Percentiles rank a stretch among this genome's conserved stretches.
phyloP scores from a whole-genome alignment of 2,113 vertebrate genomes.

The Sigmodon hispidus region DNA sequence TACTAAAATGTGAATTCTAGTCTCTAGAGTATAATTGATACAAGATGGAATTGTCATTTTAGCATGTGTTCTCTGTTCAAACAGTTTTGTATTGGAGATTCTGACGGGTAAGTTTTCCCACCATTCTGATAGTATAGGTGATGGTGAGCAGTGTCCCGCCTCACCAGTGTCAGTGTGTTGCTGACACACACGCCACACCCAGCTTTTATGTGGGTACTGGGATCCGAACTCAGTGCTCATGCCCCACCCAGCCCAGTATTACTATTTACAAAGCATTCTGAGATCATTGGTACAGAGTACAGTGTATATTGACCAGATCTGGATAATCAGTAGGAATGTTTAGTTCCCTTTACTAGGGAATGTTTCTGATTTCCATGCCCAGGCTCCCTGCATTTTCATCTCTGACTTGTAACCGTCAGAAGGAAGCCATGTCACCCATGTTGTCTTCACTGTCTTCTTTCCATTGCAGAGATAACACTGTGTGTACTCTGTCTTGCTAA shows the following conservation, averaged over 20 bases:
- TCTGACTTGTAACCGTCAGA: not conserved
- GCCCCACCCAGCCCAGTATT: not conserved
- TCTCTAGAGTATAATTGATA: slow-evolving; percentile 14
- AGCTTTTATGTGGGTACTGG: not conserved
- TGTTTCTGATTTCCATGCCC: not conserved
- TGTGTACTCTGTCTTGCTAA: not conserved
- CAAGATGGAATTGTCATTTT: slow-evolving; percentile 12
- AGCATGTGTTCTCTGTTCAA: not conserved
- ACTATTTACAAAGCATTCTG: not conserved
- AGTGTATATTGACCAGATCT: not conserved
- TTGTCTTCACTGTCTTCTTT: not conserved
- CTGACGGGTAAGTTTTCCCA: not conserved
- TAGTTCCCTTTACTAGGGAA: not conserved
- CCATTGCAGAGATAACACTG: not conserved
- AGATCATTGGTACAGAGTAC: not conserved
- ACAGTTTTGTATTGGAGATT: slow-evolving; percentile 39
- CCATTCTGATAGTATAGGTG: not conserved
- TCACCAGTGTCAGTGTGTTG: not conserved
- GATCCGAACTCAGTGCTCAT: not conserved
- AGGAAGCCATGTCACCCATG: not conserved
- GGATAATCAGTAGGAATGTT: not conserved
- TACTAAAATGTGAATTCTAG: not conserved
- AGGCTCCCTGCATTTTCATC: not conserved
- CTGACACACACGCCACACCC: too few relatives aligned
- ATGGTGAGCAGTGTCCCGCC: not conserved